Percentiles rank a stretch among this genome's conserved stretches.
Conservation (phyloP, 64 coral and sea anemone species). For the Stylophora pistillata region DNA sequence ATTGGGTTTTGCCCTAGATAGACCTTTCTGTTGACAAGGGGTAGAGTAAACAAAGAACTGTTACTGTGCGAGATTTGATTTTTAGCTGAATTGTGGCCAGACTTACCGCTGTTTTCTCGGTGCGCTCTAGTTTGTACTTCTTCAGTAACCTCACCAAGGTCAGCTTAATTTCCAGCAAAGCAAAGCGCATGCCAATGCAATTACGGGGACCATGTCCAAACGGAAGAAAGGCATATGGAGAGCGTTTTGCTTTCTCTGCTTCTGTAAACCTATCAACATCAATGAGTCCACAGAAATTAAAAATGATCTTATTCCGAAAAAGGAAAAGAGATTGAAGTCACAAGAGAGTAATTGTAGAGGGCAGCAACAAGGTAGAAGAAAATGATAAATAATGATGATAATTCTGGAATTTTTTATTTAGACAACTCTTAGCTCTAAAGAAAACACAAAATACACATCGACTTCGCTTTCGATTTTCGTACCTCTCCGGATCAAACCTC, state of each 20-base stretch:
- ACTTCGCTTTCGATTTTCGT: not conserved
- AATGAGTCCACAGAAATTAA: not conserved
- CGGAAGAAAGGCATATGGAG: conserved; percentile 13
- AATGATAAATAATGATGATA: too few relatives aligned
- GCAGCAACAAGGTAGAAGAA: too few relatives aligned
- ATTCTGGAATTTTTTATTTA: too few relatives aligned
- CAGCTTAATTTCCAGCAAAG: conserved; percentile 46
- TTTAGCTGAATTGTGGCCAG: not conserved
- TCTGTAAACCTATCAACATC: not conserved
- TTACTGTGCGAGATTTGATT: not conserved
- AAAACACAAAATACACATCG: not conserved
- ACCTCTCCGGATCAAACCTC: conserved; percentile 71
- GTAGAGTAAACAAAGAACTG: not conserved
- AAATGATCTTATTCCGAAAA: too few relatives aligned
- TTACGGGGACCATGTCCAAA: conserved; percentile 40
- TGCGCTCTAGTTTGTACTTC: conserved; percentile 30
- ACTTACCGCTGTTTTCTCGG: conserved; percentile 32
- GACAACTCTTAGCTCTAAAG: too few relatives aligned
- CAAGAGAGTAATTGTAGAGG: too few relatives aligned
- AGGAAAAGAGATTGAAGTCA: too few relatives aligned
- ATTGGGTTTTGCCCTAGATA: too few relatives aligned
- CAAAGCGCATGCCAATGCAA: conserved; percentile 51
- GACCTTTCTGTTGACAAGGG: not conserved
- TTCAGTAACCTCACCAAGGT: conserved; percentile 40
- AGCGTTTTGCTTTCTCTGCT: not conserved